These are phyloP conservation scores for Rhopilema esculentum DNA, from an alignment of 30 jellyfish, hydroid and myxozoan genomes.

Conservation along the genomic window DNA sequence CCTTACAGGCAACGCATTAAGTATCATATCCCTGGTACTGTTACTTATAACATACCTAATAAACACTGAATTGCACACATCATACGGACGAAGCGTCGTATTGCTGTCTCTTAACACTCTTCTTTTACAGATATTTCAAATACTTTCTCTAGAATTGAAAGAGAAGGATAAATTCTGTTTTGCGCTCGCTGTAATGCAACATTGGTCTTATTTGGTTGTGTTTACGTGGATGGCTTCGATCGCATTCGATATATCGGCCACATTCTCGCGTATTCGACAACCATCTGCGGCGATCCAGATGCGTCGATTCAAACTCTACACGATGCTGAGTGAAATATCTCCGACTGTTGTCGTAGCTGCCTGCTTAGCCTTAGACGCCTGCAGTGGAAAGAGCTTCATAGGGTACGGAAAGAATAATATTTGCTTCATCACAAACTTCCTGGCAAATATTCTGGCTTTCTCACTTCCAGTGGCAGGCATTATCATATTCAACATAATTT, in stretches of 20 bases:
- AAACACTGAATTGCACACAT: constrained; percentile 49
- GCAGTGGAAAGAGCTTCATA: background rate
- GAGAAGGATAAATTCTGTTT: constrained; percentile 5
- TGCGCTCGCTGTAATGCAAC: constrained; percentile 40
- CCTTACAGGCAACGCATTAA: constrained; percentile 27
- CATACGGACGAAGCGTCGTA: constrained; percentile 47
- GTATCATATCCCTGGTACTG: constrained; percentile 21
- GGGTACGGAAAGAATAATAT: constrained; percentile 54
- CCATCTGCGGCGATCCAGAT: constrained; percentile 25
- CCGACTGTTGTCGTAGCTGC: constrained; percentile 31
- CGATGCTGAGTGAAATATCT: background rate
- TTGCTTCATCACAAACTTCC: constrained; percentile 50
- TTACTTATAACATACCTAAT: constrained; percentile 21
- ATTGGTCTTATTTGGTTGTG: constrained; percentile 59
- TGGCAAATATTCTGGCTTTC: constrained; percentile 45
- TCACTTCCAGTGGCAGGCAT: constrained; percentile 39
- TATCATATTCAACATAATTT: constrained; percentile 34
- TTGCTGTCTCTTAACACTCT: constrained; percentile 45
- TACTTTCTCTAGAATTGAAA: constrained; percentile 14
- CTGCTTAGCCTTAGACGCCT: constrained; percentile 42
- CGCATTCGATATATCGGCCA: constrained; percentile 43
- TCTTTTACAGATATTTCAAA: constrained; percentile 33
- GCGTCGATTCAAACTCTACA: constrained; percentile 47
- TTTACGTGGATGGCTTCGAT: constrained; percentile 70
- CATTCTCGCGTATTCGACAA: constrained; percentile 40